Base-by-base conservation (phyloP, 2,113 vertebrate species). In the Indicator maculatus region DNA sequence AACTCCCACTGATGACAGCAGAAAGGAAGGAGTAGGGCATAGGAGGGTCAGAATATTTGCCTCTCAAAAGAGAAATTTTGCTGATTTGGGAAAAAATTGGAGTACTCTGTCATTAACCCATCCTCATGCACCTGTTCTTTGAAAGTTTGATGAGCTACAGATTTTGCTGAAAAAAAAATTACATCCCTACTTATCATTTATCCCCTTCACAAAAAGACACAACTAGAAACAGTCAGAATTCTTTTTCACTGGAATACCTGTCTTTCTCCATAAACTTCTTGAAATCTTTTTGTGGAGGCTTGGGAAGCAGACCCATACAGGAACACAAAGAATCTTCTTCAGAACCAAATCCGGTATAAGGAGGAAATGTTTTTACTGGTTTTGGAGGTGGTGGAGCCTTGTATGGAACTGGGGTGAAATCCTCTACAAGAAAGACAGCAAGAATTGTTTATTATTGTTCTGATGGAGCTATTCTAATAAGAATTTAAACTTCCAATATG, bases 301-400 rank as follows among this genome's bases (percentile, higher is more conserved):
- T 98, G 84, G 93, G 97, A 84, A 98, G 38, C 61, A 99, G 92
- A 55, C 97, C 50, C 88, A 95, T 93, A 91, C 99, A 99, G 78
- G 98, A 98, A 74, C 96, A 95, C 16, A 99, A 97, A 15, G 99
- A 99, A 96, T 99, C 99, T 95, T 99, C 99, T 97, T 99, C 99
- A 16, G 98, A 98, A 83, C 99, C 98, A 97, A 99, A 99, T 83
- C 99, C 98, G 7, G 95, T 99, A 93, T 99, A 99, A 66, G 98
- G 99, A 97, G 99, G 98, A 93, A 98, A 28, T 2, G 56, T 89
- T 94, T 90, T 98, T 79, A 95, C 94, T 78, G 96, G 60, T 91
- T 97, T 98, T 65, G 98, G 97, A 95, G 90, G 93, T 45, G 93
- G 82, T 31, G 96, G 93, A 88, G 90, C 58, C 97, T 98, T 98